These are phyloP conservation scores for Thalpophila matura DNA, from an alignment of 2,888 invertebrate genomes.

Conservation along the genomic window DNA sequence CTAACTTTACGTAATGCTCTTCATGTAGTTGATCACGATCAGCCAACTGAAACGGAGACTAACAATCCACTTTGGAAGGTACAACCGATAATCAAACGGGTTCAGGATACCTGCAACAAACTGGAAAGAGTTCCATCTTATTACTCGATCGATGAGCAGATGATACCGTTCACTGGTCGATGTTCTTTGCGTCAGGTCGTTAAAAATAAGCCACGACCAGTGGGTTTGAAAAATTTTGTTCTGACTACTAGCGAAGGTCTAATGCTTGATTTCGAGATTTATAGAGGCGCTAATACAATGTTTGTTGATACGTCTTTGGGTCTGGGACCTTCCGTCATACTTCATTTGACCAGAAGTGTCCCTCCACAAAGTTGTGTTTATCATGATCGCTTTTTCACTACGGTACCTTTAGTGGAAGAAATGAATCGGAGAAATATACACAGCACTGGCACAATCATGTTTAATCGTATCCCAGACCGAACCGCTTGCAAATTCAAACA, in stretches of 20 bases:
- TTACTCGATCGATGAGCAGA: constrained; percentile 49
- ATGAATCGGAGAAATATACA: constrained; percentile 18
- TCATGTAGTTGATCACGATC: constrained; percentile 2
- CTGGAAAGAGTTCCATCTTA: constrained; percentile 42
- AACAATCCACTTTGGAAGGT: constrained; percentile 41
- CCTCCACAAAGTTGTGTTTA: constrained; percentile 61
- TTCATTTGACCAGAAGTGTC: constrained; percentile 45
- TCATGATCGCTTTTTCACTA: constrained; percentile 58
- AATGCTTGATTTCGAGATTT: constrained; percentile 55
- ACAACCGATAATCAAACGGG: constrained; percentile 27
- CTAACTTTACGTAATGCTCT: constrained; percentile 9
- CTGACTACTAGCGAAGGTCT: constrained; percentile 53
- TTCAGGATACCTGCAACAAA: constrained; percentile 30
- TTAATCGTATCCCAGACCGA: constrained; percentile 33
- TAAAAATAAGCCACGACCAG: constrained; percentile 6
- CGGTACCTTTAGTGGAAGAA: constrained; percentile 55
- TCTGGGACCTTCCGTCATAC: constrained; percentile 49
- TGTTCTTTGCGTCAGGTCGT: too few species aligned
- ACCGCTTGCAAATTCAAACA: constrained; percentile 42
- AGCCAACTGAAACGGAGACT: background rate
- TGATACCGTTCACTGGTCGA: constrained; percentile 48
- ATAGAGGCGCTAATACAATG: constrained; percentile 40
- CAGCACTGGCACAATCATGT: constrained; percentile 13
- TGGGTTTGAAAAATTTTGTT: constrained; percentile 56
- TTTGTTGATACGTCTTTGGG: constrained; percentile 44